Evolutionary conservation across 2,888 invertebrate species (phyloP).

Genomic region (Euzophera pinguis): DNA sequence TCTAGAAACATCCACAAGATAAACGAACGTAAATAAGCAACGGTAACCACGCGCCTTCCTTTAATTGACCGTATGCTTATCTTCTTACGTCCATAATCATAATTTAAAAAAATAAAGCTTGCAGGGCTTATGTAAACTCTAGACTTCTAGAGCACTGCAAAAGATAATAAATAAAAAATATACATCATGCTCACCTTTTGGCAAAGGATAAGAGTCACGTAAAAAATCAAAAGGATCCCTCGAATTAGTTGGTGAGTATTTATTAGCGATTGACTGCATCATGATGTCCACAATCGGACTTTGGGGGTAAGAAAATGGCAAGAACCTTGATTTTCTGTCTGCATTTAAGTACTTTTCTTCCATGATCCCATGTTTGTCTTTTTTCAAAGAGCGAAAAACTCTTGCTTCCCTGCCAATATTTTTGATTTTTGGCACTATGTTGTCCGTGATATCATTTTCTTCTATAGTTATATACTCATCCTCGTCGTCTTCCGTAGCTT

Average conservation of each 20-base stretch:
- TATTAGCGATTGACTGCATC: constrained; percentile 49
- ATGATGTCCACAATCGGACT: constrained; percentile 62
- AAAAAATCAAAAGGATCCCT: constrained; percentile 66
- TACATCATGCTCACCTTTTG: constrained; percentile 55
- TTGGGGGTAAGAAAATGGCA: constrained; percentile 53
- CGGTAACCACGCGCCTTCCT: too few species aligned
- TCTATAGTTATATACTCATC: constrained; percentile 41
- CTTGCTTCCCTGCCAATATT: constrained; percentile 33
- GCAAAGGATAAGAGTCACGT: constrained; percentile 60
- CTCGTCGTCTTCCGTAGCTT: constrained; percentile 33
- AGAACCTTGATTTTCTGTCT: constrained; percentile 33
- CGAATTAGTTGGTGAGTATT: constrained; percentile 45
- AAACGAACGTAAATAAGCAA: too few species aligned
- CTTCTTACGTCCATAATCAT: too few species aligned
- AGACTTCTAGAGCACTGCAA: too few species aligned
- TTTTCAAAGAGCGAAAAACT: constrained; percentile 54
- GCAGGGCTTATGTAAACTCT: too few species aligned
- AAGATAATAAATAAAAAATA: too few species aligned
- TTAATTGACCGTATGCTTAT: too few species aligned
- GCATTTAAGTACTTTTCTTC: constrained; percentile 20
- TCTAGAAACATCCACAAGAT: too few species aligned
- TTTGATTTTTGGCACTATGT: constrained; percentile 17
- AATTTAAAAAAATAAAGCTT: too few species aligned
- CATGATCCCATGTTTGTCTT: constrained; percentile 19
- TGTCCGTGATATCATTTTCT: constrained; percentile 25